Evolutionary conservation across 2,113 vertebrate genomes (phyloP).

Genomic region (Hystrix brachyura): DNA sequence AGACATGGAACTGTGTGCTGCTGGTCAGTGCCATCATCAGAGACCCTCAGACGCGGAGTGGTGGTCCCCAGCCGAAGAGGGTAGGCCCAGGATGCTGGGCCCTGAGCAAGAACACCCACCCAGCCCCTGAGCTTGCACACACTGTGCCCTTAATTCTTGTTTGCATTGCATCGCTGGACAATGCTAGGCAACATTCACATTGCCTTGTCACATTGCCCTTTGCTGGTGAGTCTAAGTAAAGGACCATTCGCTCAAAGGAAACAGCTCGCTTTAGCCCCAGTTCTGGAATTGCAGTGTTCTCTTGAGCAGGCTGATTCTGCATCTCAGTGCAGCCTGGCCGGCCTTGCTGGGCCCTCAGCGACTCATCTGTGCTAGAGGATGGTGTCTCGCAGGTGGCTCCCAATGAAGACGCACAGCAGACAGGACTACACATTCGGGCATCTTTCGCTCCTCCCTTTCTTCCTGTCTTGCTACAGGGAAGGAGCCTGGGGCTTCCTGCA

Average conservation of each 20-base stretch:
- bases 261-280: background rate
- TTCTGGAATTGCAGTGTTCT: background rate
- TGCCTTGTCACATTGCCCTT: background rate
- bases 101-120: background rate
- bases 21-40: background rate
- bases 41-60: background rate
- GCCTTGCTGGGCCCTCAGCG: background rate
- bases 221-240: background rate
- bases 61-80: background rate
- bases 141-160: too few species aligned
- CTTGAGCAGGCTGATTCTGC: background rate
- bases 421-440: background rate
- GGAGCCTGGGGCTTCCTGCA: background rate
- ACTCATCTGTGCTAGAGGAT: background rate
- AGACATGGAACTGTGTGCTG: background rate
- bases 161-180: background rate
- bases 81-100: background rate
- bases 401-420: accelerated
- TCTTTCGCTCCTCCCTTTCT: too few species aligned
- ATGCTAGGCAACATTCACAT: background rate
- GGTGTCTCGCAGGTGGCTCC: background rate
- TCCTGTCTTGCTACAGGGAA: background rate
- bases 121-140: too few species aligned
- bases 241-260: background rate
- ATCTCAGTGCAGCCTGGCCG: background rate